A percentile compares a stretch with the other conserved stretches of the same genome.
phyloP scores from a whole-genome alignment of 2,797 vertebrate species.

The Mus spretus region DNA sequence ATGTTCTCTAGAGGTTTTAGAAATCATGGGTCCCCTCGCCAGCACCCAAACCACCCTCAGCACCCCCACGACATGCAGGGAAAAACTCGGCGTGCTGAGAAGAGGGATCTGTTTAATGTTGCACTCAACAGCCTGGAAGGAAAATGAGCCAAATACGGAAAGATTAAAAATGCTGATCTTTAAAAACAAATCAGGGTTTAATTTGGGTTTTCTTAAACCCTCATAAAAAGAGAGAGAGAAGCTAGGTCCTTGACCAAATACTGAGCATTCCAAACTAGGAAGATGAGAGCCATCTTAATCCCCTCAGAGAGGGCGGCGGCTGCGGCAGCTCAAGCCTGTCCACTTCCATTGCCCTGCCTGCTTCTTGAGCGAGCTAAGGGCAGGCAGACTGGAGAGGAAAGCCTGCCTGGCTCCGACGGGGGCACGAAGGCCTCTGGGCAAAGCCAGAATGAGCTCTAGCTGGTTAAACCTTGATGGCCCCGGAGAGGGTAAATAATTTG shows the following conservation, averaged over 20 bases:
- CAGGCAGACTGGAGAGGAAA: slow-evolving; percentile 53
- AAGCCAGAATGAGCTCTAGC: not conserved
- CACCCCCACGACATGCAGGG: not conserved
- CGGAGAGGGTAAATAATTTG: not conserved
- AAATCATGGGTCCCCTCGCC: not conserved
- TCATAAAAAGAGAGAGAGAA: slow-evolving; percentile 71
- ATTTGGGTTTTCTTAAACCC: slow-evolving; percentile 81
- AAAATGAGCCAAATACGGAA: slow-evolving; percentile 71
- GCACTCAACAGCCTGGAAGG: slow-evolving; percentile 60
- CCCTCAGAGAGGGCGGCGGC: slow-evolving; percentile 62
- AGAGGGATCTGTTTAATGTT: slow-evolving; percentile 71
- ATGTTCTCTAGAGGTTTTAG: not conserved
- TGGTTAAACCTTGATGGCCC: not conserved
- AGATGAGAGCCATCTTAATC: slow-evolving; percentile 78
- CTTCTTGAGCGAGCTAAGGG: slow-evolving; percentile 63
- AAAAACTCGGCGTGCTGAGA: slow-evolving; percentile 52
- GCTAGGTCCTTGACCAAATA: slow-evolving; percentile 80
- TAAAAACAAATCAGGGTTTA: slow-evolving; percentile 83
- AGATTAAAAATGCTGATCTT: slow-evolving; percentile 81
- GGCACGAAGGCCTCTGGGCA: not conserved
- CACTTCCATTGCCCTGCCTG: slow-evolving; percentile 61
- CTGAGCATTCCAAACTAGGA: slow-evolving; percentile 78
- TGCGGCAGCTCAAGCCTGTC: slow-evolving; percentile 1
- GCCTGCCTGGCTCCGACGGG: not conserved
- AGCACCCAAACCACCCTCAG: not conserved